Evolutionary conservation across 2,888 invertebrate species (phyloP).

Genomic region (Glyphotaelius pellucidus): DNA sequence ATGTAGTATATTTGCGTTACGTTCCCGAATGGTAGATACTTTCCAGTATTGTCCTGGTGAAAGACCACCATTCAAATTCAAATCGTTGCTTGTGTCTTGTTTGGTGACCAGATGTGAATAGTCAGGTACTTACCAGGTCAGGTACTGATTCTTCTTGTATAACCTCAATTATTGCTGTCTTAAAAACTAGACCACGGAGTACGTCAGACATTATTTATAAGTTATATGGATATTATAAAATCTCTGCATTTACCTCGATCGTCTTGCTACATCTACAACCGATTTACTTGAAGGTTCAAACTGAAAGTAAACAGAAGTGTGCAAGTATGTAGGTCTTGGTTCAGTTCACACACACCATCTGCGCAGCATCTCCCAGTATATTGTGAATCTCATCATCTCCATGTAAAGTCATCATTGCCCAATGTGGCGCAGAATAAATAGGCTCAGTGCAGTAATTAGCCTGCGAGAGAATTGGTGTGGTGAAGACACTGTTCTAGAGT

Average conservation of each 20-base stretch:
- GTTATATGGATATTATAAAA: neutral
- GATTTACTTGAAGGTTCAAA: neutral
- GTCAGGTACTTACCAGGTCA: too few species aligned
- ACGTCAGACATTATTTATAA: neutral
- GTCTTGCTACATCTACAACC: neutral
- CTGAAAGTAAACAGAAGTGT: neutral
- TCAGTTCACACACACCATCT: neutral
- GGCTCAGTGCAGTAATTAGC: neutral
- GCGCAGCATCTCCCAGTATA: neutral
- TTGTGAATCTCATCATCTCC: neutral
- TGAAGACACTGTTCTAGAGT: neutral
- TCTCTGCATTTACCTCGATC: neutral
- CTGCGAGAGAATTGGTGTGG: neutral
- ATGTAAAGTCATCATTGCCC: neutral
- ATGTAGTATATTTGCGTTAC: too few species aligned
- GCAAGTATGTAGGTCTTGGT: neutral
- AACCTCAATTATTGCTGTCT: neutral
- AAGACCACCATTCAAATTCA: too few species aligned
- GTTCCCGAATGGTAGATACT: too few species aligned
- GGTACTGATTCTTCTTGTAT: too few species aligned
- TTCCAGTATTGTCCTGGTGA: too few species aligned
- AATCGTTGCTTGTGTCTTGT: too few species aligned
- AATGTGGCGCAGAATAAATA: neutral
- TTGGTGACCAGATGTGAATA: too few species aligned
- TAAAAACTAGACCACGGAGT: neutral